Conservation (phyloP, 1,140 invertebrate genomes). For the Orius insidiosus region DNA sequence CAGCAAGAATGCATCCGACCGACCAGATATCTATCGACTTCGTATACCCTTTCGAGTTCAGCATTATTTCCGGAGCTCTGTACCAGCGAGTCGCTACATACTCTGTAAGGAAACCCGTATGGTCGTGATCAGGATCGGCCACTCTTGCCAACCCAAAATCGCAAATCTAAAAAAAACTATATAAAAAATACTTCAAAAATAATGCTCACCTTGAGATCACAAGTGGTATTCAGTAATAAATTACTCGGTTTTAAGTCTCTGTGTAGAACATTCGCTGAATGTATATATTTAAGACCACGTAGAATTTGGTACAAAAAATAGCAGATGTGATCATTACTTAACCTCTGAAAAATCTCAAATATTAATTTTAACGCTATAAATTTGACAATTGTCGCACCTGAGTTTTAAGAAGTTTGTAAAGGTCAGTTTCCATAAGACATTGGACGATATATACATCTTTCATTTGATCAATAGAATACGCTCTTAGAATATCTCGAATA, state of each 20-base stretch:
- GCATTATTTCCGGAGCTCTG: slow-evolving; percentile 95
- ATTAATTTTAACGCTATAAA: background rate
- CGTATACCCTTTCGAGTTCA: slow-evolving; percentile 72
- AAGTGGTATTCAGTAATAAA: slow-evolving; percentile 94
- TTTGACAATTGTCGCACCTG: slow-evolving; percentile 60
- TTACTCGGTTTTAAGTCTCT: slow-evolving; percentile 98
- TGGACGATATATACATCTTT: slow-evolving; percentile 99
- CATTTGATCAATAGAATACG: slow-evolving; percentile 91
- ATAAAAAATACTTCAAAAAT: slow-evolving; percentile 1
- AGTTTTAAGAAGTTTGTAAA: slow-evolving; percentile 98
- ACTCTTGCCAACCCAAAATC: slow-evolving; percentile 95
- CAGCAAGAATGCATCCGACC: slow-evolving; percentile 97
- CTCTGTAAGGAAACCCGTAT: slow-evolving; percentile 97
- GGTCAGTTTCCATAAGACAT: slow-evolving; percentile 99
- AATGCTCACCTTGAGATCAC: slow-evolving; percentile 91
- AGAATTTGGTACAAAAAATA: slow-evolving; percentile 99
- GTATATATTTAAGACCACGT: slow-evolving; percentile 96
- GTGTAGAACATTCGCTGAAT: slow-evolving; percentile 98
- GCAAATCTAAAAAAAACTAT: slow-evolving; percentile 62
- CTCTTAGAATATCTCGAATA: slow-evolving; percentile 93
- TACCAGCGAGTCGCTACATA: slow-evolving; percentile 99
- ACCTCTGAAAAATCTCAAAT: slow-evolving; percentile 55
- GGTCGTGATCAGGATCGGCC: slow-evolving; percentile 97
- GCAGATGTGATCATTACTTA: slow-evolving; percentile 98
- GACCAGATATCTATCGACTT: slow-evolving; percentile 99